Evolutionary conservation across 2,888 invertebrate genomes (phyloP), one percentile per base, ranked within the genome.

Genomic region (Hermaeophaga mercurialis): DNA sequence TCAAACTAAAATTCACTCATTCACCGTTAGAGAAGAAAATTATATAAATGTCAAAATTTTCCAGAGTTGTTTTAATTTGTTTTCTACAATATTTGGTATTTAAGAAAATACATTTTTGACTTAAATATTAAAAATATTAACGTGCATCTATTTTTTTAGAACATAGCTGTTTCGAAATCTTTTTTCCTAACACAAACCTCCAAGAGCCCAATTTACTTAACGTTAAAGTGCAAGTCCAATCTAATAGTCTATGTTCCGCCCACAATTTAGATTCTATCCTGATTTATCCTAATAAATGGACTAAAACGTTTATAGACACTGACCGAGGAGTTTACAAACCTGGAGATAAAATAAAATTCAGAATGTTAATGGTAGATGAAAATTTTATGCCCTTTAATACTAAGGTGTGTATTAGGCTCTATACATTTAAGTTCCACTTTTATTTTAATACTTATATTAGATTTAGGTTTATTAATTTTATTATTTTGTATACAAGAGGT

Each of bases 271-370:
- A 76, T 56, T 70, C 73, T 9, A 60, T 76, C 28, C 55, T 75
- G 17, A 65, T 76, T 43, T 73, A 73, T 63, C 79, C 80, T 18
- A 76, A 78, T 48, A 76, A 78, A 28, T 41, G 52, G 22, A 68
- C 78, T 28, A 73, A 80, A 12, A 78, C 80, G 1, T 81, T 84
- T 58, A 78, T 84, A 33, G 82, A 83, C 67, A 84, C 83, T 1
- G 84, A 84, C 64, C 80, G 81, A 63, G 74, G 76, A 1, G 72
- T 80, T 14, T 84, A 84, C 64, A 83, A 81, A 65, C 81, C 83
- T 8, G 82, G 82, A 1, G 83, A 84, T 67, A 77, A 76, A 57
- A 80, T 84, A 12, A 79, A 78, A 66, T 79, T 84, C 54, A 75
- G 83, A 57, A 72, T 83, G 22, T 71, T 84, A 15, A 75, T 77